A percentile compares a stretch with the other conserved stretches of the same genome.
Conservation (phyloP, 2,888 invertebrate species). For the Lymantria dispar region DNA sequence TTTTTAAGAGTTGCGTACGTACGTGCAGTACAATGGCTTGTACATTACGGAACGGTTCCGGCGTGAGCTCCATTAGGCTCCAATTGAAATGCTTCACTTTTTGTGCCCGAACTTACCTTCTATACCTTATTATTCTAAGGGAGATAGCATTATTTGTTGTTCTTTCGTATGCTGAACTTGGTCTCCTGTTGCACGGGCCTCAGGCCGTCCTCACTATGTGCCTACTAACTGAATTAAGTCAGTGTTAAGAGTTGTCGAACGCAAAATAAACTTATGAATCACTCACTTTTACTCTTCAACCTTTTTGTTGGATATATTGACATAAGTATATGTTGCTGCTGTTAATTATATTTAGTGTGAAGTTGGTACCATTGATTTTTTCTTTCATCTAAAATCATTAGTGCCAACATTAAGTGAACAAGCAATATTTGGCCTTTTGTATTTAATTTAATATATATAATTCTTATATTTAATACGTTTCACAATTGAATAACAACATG, state of each 20-base stretch:
- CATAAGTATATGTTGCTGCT: not conserved
- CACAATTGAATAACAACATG: not conserved
- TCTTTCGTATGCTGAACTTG: constrained; percentile 12
- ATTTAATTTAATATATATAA: not conserved
- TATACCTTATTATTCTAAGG: no score
- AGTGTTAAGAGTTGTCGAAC: constrained; percentile 23
- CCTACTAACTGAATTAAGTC: constrained; percentile 49
- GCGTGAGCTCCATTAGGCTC: no score
- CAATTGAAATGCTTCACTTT: no score
- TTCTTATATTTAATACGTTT: not conserved
- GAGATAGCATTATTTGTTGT: not conserved
- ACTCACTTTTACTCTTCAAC: constrained; percentile 1
- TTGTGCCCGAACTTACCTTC: no score
- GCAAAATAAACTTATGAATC: constrained; percentile 31
- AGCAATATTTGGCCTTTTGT: not conserved
- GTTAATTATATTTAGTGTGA: not conserved
- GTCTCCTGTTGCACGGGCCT: constrained; percentile 56
- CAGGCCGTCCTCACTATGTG: constrained; percentile 67
- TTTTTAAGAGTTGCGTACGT: no score
- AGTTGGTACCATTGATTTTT: not conserved
- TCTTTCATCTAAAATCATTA: not conserved
- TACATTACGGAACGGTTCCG: no score
- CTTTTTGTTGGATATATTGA: not conserved
- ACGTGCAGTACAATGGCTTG: no score
- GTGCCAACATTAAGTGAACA: not conserved